Base-by-base conservation (phyloP, 2,113 vertebrate genomes). In the Pangasianodon gigas region DNA sequence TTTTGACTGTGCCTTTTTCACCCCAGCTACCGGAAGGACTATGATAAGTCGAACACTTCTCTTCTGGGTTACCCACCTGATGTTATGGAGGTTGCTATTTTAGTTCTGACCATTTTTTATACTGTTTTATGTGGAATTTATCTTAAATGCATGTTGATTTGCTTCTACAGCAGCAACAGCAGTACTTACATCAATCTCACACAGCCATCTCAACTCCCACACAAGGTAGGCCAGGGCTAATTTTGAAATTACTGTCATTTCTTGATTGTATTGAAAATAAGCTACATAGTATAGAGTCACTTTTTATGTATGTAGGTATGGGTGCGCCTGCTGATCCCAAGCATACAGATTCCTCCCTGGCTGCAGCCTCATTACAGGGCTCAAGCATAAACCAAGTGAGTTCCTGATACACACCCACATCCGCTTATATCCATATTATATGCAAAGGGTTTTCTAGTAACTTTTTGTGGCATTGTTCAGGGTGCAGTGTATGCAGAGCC, bases 41-140 rank as follows among this genome's bases (percentile, higher is more conserved):
- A 85, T 90, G 95, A 96, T 54, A 95, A 96, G 91, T 87, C 94
- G 24, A 93, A 90, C 82, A 88, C 82, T n/a, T 96, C 95, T 79
- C 92, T 96, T 13, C 92, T 95, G 71, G 96, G 95, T 0, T 94
- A 84, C 75, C 95, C 94, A 85, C 93, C 96, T 52, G 95, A 96
- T 0, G 87, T 93, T n/a, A 89, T 94, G 1, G 94, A 92, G 93
- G 95, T 96, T 92, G 83, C 94, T 89, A 16, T 52, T 85, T 60
- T 84, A 65, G 2, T 24, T 44, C 0, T 54, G 58, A 32, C 69
- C 37, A 14, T 44, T 21, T 65, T 80, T 58, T 13, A 10, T 19
- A 2, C 51, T 19, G 11, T 32, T 29, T 74, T 46, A 69, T 48
- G 16, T 74, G 54, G 26, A 84, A n/a, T 14, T 10, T 82, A 18